These are phyloP conservation scores for Poecilus cupreus DNA, from an alignment of 2,888 invertebrate genomes.

Conservation along the genomic window DNA sequence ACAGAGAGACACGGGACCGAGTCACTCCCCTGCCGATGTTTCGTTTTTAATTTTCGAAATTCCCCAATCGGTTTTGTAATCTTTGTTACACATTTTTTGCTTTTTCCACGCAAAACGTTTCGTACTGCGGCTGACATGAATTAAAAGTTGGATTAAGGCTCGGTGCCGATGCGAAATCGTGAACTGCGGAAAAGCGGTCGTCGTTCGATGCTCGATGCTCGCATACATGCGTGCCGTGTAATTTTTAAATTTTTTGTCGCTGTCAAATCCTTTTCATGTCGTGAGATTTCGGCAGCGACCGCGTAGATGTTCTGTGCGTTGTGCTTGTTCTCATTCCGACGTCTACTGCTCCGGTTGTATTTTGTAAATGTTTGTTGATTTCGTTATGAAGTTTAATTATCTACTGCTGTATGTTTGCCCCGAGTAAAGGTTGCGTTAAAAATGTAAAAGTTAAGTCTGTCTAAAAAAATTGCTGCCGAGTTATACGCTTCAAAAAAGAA, in stretches of 20 bases:
- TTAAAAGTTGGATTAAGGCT: constrained; percentile 48
- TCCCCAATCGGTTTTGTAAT: constrained; percentile 44
- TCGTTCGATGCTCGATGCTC: background rate
- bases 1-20: background rate
- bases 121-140: constrained; percentile 31
- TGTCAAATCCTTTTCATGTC: constrained; percentile 21
- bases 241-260: constrained; percentile 28
- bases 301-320: background rate
- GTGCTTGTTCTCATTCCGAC: constrained; percentile 19
- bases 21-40: background rate
- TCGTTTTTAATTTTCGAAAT: constrained; percentile 48
- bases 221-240: constrained; percentile 27
- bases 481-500: background rate
- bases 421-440: constrained; percentile 35
- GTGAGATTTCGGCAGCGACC: constrained; percentile 16
- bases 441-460: constrained; percentile 28
- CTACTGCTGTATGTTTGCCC: constrained; percentile 1
- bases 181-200: background rate
- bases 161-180: constrained; percentile 27
- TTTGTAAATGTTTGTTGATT: constrained; percentile 37
- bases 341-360: background rate
- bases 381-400: constrained; percentile 47
- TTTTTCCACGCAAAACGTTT: constrained; percentile 1
- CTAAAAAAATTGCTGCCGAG: background rate
- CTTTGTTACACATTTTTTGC: constrained; percentile 42